These are phyloP conservation scores for Alentia gelatinosa DNA, from an alignment of 2,888 invertebrate species.

Conservation along the genomic window DNA sequence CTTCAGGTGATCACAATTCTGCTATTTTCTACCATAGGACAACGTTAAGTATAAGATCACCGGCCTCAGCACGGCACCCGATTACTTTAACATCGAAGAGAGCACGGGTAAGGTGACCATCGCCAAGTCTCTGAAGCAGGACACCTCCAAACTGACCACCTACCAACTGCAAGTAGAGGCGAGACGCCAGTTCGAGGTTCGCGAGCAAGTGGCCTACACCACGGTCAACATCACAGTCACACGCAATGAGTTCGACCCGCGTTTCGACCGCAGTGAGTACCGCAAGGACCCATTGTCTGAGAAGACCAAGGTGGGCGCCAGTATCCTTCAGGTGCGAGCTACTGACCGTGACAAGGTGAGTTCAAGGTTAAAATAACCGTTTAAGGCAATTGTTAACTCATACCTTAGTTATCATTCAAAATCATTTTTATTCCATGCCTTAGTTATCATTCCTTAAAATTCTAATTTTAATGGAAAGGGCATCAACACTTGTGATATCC, in stretches of 20 bases:
- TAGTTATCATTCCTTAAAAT: no score
- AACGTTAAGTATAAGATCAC: conserved; percentile 63
- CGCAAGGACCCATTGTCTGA: conserved; percentile 59
- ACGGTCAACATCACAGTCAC: conserved; percentile 71
- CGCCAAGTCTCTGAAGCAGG: conserved; percentile 67
- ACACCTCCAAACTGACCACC: conserved; percentile 63
- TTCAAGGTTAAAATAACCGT: no score
- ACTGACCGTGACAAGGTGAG: conserved; percentile 69
- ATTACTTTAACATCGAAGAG: conserved; percentile 69
- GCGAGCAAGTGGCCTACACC: conserved; percentile 70
- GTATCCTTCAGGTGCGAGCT: conserved; percentile 70
- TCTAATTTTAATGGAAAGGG: no score
- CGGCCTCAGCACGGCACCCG: conserved; percentile 71
- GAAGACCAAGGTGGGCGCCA: conserved; percentile 65
- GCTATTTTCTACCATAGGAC: conserved; percentile 59
- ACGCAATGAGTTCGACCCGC: conserved; percentile 72
- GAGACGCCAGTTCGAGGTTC: conserved; percentile 67
- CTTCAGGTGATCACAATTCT: no score
- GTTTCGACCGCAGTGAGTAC: conserved; percentile 68
- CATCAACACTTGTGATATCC: no score
- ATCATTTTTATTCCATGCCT: no score
- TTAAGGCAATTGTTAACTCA: no score
- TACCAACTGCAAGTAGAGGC: conserved; percentile 64
- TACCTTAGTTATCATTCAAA: no score
- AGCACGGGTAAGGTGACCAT: conserved; percentile 68